These are phyloP conservation scores for Probaryconus sp. DNA, from an alignment of 1,140 invertebrate species.

Conservation along the genomic window DNA sequence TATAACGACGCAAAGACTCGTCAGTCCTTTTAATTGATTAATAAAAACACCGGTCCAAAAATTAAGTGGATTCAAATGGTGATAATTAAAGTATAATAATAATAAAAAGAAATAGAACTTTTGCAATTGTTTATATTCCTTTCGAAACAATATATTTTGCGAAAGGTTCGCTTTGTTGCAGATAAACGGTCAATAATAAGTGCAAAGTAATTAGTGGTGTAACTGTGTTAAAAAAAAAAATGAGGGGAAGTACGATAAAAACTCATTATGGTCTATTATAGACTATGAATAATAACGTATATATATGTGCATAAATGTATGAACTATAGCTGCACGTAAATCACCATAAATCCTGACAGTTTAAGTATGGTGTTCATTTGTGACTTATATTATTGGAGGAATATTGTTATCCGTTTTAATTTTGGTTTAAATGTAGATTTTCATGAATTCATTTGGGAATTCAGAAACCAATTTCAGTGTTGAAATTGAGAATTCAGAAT, in stretches of 20 bases:
- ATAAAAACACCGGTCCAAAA: too few relatives aligned
- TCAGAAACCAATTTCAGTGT: too few relatives aligned
- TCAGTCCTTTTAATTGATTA: too few relatives aligned
- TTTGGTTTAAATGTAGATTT: too few relatives aligned
- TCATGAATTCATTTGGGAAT: too few relatives aligned
- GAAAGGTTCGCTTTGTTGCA: slow-evolving; percentile 15
- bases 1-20: too few relatives aligned
- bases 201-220: slow-evolving; percentile 27
- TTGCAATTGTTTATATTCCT: not conserved
- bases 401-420: too few relatives aligned
- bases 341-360: slow-evolving; percentile 41
- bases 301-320: slow-evolving; percentile 12
- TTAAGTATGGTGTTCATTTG: slow-evolving; percentile 9
- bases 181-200: slow-evolving; percentile 9
- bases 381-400: too few relatives aligned
- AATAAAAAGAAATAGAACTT: too few relatives aligned
- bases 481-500: too few relatives aligned
- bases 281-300: slow-evolving; percentile 41
- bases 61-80: too few relatives aligned
- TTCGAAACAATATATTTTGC: slow-evolving; percentile 9
- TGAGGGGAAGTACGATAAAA: slow-evolving; percentile 22
- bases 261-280: slow-evolving; percentile 25
- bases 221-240: slow-evolving; percentile 2
- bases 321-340: slow-evolving; percentile 33
- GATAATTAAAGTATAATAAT: too few relatives aligned